phyloP scores from a whole-genome alignment of 2,888 invertebrate species.

The Dynastes maya region DNA sequence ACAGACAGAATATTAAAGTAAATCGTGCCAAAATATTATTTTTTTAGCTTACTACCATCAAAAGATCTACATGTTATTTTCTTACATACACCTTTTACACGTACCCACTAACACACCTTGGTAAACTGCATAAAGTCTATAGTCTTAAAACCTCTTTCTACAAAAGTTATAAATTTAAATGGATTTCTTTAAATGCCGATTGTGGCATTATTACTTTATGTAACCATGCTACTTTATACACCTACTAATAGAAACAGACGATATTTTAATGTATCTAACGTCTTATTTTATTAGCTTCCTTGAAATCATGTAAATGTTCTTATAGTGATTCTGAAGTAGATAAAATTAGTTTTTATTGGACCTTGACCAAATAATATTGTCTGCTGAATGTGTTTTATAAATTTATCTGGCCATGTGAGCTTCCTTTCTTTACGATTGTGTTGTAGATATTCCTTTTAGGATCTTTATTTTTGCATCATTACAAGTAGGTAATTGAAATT shows the following conservation, averaged over 20 bases:
- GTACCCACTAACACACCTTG: too few species aligned
- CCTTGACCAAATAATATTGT: not conserved
- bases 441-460: too few species aligned
- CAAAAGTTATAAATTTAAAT: too few species aligned
- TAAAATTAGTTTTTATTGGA: conserved; percentile 3
- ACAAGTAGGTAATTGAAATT: too few species aligned
- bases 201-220: not conserved
- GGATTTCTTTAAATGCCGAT: not conserved
- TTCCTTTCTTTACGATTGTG: not conserved
- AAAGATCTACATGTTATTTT: too few species aligned
- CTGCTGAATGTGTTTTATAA: not conserved
- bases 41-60: too few species aligned
- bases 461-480: too few species aligned
- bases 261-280: not conserved
- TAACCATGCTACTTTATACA: not conserved
- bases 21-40: too few species aligned
- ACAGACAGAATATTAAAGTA: too few species aligned
- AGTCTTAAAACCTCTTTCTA: too few species aligned
- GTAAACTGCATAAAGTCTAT: too few species aligned
- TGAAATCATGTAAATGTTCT: conserved; percentile 13
- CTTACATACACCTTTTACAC: too few species aligned
- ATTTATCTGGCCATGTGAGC: not conserved
- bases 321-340: not conserved
- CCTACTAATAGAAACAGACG: not conserved
- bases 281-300: conserved; percentile 15